A percentile compares a stretch with the other conserved stretches of the same genome.
phyloP scores from a whole-genome alignment of 1,140 invertebrate genomes.

The Drosophila biarmipes region DNA sequence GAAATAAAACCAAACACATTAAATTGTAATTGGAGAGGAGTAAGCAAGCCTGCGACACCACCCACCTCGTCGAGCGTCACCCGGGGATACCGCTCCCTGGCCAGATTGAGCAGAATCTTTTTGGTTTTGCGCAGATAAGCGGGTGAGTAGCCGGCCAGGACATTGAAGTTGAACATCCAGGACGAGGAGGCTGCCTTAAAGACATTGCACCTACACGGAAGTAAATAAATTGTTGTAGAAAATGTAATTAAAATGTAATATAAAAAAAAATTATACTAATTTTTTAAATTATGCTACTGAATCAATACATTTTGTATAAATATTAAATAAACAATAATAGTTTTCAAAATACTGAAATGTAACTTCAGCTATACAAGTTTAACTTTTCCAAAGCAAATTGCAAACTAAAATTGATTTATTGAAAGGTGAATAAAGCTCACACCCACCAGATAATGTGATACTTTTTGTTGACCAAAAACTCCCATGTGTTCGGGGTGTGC shows the following conservation, averaged over 20 bases:
- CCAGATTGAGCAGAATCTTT: slow-evolving; percentile 90
- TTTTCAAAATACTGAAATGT: background rate
- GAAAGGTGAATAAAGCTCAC: slow-evolving; percentile 59
- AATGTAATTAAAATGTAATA: background rate
- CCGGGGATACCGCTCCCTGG: slow-evolving; percentile 91
- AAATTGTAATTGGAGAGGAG: slow-evolving; percentile 9
- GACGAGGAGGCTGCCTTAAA: slow-evolving; percentile 95
- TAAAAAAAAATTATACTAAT: too few species aligned
- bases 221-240: background rate
- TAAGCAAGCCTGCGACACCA: slow-evolving; percentile 1
- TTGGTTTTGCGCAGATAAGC: slow-evolving; percentile 91
- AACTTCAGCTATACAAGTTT: too few species aligned
- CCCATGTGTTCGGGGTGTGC: slow-evolving; percentile 91
- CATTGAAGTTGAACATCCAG: slow-evolving; percentile 95
- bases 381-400: background rate
- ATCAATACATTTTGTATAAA: too few species aligned
- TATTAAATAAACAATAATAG: too few species aligned
- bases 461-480: slow-evolving; percentile 92
- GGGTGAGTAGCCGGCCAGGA: slow-evolving; percentile 92
- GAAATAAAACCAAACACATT: slow-evolving; percentile 26
- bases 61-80: slow-evolving; percentile 87
- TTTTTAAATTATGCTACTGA: too few species aligned
- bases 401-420: background rate
- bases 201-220: slow-evolving; percentile 88
- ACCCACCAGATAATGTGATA: slow-evolving; percentile 90